phyloP scores from a whole-genome alignment of 2,888 invertebrate genomes.

The Nineta flava region DNA sequence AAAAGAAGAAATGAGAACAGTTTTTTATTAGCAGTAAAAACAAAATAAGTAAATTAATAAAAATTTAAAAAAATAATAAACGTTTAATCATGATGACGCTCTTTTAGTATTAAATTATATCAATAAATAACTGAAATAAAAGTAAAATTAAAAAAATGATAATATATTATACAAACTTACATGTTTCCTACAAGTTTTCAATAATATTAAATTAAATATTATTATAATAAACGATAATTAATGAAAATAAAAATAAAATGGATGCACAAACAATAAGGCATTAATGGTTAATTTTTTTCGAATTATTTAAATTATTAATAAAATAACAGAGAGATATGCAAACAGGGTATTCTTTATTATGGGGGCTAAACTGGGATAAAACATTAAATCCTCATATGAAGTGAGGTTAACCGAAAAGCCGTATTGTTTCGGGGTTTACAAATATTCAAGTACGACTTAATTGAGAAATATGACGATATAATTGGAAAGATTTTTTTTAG shows the following conservation, averaged over 20 bases:
- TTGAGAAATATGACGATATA: no score
- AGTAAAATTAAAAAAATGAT: no score
- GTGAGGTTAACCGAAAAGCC: background rate
- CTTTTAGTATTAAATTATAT: slow-evolving; percentile 6
- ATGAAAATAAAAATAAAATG: background rate
- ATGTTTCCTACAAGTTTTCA: slow-evolving; percentile 10
- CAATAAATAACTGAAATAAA: background rate
- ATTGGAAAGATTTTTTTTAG: no score
- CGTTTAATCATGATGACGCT: slow-evolving; percentile 1
- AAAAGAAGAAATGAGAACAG: no score
- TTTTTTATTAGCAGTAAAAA: slow-evolving; percentile 1
- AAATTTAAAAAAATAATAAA: slow-evolving; percentile 2
- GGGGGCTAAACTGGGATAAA: background rate
- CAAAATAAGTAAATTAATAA: background rate
- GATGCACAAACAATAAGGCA: slow-evolving; percentile 2
- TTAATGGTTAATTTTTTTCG: background rate
- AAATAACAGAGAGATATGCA: background rate
- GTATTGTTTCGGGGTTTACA: background rate
- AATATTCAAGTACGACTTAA: no score
- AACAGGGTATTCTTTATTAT: background rate
- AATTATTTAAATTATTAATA: background rate
- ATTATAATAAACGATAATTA: background rate
- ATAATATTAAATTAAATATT: slow-evolving; percentile 5
- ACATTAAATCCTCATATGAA: no score
- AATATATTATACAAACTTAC: slow-evolving; percentile 7